Evolutionary conservation across 2,113 vertebrate species (phyloP).

Genomic region (Esox niger): DNA sequence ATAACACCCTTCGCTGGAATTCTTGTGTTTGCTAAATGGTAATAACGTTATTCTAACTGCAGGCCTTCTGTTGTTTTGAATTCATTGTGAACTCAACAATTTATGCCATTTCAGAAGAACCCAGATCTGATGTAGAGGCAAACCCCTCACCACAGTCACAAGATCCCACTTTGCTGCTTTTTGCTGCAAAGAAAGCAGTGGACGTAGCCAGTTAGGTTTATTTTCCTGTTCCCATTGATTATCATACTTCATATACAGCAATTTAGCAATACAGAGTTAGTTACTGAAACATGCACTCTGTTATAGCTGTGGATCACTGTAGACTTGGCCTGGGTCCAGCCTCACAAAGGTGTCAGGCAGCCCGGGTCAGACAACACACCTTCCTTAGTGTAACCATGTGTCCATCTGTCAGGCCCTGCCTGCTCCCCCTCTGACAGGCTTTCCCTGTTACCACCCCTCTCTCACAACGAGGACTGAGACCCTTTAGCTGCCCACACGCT

Average conservation of each 20-base stretch:
- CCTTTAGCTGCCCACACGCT: neutral
- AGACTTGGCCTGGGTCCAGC: conserved; percentile 35
- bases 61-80: neutral
- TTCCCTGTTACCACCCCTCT: conserved; percentile 42
- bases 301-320: conserved; percentile 25
- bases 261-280: too few relatives aligned
- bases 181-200: too few relatives aligned
- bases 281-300: neutral
- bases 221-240: neutral
- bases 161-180: too few relatives aligned
- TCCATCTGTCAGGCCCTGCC: conserved; percentile 45
- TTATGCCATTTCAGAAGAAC: neutral
- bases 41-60: neutral
- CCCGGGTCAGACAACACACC: conserved; percentile 57
- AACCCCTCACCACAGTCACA: too few relatives aligned
- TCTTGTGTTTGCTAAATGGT: neutral
- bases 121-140: neutral
- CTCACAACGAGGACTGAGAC: conserved; percentile 8
- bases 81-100: neutral
- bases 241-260: neutral
- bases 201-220: neutral
- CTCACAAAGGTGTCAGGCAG: conserved; percentile 55
- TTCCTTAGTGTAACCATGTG: conserved; percentile 53
- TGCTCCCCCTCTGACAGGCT: conserved; percentile 20
- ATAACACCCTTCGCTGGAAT: neutral